Evolutionary conservation across 1,140 invertebrate species (phyloP).

Genomic region (Cyrtorhinus lividipennis): DNA sequence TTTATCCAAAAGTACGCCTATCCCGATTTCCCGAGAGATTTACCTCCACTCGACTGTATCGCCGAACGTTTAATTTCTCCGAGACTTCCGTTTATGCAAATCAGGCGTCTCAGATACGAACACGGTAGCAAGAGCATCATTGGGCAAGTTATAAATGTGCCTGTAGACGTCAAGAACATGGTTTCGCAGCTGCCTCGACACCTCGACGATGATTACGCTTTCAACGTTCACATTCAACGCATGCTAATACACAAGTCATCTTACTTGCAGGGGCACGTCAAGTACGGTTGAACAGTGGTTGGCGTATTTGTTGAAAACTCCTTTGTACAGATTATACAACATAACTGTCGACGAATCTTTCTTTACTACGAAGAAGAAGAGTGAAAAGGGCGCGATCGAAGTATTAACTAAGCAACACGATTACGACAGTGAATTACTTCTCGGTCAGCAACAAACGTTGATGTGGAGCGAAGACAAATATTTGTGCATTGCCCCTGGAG

Average conservation of each 20-base stretch:
- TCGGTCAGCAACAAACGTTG: not conserved
- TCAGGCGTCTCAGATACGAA: not conserved
- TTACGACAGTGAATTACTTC: not conserved
- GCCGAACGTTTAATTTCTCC: not conserved
- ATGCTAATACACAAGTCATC: slow-evolving; percentile 13
- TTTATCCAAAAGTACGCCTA: no score
- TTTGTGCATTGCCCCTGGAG: not conserved
- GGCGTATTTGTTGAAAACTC: slow-evolving; percentile 15
- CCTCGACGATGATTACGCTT: slow-evolving; percentile 9
- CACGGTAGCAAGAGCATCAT: not conserved
- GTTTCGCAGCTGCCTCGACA: slow-evolving; percentile 7
- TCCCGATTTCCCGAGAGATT: not conserved
- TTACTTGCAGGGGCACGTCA: slow-evolving; percentile 18
- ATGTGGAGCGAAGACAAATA: not conserved
- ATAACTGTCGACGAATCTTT: slow-evolving; percentile 21
- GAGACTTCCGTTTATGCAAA: not conserved
- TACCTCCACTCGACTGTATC: not conserved
- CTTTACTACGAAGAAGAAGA: slow-evolving; percentile 10
- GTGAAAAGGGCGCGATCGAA: not conserved
- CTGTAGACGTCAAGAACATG: not conserved
- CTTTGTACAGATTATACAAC: slow-evolving; percentile 22
- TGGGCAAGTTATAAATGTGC: not conserved
- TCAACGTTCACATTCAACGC: slow-evolving; percentile 12
- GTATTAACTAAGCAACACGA: not conserved
- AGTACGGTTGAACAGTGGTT: slow-evolving; percentile 19